These are phyloP conservation scores for Genyomyrus donnyi DNA, from an alignment of 2,113 vertebrate species.

Conservation along the genomic window DNA sequence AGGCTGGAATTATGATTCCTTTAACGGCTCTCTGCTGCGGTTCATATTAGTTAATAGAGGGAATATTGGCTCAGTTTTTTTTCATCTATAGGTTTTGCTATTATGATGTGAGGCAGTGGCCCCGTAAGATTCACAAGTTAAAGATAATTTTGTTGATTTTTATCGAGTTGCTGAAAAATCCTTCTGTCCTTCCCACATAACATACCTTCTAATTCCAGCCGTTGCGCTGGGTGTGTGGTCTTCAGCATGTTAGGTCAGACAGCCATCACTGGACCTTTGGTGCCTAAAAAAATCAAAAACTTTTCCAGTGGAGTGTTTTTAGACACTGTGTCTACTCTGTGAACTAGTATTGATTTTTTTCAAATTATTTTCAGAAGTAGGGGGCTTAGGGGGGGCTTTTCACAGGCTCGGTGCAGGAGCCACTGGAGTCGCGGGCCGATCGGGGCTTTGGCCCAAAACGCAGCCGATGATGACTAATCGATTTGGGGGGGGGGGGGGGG, in stretches of 20 bases:
- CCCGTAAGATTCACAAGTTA: background rate
- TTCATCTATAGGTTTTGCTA: background rate
- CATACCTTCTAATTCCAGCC: background rate
- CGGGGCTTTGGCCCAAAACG: slow-evolving; percentile 50
- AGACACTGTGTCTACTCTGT: background rate
- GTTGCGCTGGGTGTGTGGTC: background rate
- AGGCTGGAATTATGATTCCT: slow-evolving; percentile 35
- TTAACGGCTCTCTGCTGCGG: slow-evolving; percentile 31
- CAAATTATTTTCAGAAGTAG: background rate
- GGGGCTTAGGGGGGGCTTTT: background rate
- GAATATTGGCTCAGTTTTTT: background rate
- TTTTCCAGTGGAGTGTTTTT: background rate
- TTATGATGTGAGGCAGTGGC: background rate
- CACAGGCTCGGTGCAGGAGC: background rate
- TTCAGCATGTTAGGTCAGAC: background rate
- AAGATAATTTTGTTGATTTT: background rate
- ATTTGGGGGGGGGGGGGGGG: slow-evolving; percentile 32
- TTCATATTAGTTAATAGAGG: background rate
- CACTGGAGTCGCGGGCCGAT: slow-evolving; percentile 16
- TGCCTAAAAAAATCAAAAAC: background rate
- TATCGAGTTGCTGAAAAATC: background rate
- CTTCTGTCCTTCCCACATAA: background rate
- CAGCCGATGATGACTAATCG: slow-evolving; percentile 63
- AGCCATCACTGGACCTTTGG: background rate
- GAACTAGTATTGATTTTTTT: background rate